phyloP scores from a whole-genome alignment of 2,113 vertebrate species.

The Upupa epops region DNA sequence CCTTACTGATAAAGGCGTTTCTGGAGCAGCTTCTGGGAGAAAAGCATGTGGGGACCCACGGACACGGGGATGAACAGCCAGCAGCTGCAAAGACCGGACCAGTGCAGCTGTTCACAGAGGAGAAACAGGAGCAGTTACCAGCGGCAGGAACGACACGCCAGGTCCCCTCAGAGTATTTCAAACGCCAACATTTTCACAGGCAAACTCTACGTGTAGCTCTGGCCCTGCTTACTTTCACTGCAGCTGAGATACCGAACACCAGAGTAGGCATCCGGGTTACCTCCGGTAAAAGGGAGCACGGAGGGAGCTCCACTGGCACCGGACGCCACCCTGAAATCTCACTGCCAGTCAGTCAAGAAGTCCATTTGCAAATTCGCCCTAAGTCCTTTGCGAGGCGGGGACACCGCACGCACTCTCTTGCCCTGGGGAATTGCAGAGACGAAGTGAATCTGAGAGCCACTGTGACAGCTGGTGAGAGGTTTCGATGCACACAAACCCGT shows the following conservation, averaged over 20 bases:
- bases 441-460: conserved; percentile 56
- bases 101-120: not conserved
- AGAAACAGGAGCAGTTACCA: conserved; percentile 38
- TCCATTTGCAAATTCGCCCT: conserved; percentile 53
- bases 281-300: conserved; percentile 39
- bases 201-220: conserved; percentile 32
- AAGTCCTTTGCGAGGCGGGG: conserved; percentile 68
- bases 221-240: conserved; percentile 56
- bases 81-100: conserved; percentile 18
- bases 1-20: not conserved
- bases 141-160: conserved; percentile 28
- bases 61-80: conserved; percentile 1
- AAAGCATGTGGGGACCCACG: not conserved
- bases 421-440: conserved; percentile 29
- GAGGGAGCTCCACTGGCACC: conserved; percentile 58
- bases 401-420: conserved; percentile 10
- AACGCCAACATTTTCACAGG: conserved; percentile 30
- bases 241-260: conserved; percentile 47
- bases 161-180: conserved; percentile 44
- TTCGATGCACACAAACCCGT: conserved; percentile 49
- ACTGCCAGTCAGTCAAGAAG: conserved; percentile 51
- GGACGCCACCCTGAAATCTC: conserved; percentile 43
- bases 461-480: conserved; percentile 50
- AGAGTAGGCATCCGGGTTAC: conserved; percentile 10
- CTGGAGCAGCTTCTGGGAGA: conserved; percentile 18